Evolutionary conservation across 2,888 invertebrate genomes (phyloP), one percentile per base, ranked within the genome.

Genomic region (Rhopalosiphum nymphaeae): DNA sequence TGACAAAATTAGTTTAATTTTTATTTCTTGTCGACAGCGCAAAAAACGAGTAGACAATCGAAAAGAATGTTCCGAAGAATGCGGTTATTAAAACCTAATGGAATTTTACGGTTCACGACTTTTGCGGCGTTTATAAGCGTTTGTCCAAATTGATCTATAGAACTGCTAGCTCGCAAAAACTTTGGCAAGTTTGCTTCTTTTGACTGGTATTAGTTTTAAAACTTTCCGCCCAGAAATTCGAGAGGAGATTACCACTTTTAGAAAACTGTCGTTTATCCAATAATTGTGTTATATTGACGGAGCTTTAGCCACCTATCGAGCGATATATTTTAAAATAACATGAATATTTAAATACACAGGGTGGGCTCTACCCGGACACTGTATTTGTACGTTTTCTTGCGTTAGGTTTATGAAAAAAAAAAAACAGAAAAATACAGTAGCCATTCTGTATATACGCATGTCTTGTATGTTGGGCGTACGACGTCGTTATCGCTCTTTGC

Each of bases 231-330:
- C 42, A 42, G 91, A 91, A 78, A 91, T 91, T 78, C 91, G 91
- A 49, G 53, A 91, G 42, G 42, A 91, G 84, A 85, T 85, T 91
- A 91, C 85, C 21, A n/a, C 56, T 91, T 85, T 85, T 44, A 16
- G 56, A 91, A 85, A 91, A 91, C 91, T 91, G 85, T 91, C 91
- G 91, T 91, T 91, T 85, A 91, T 85, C 91, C 91, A 85, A 91
- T 91, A 85, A 91, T 91, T 91, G 78, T 9, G 53, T 49, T 26
- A 36, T 78, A 36, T 78, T 36, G 42, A 25, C 67, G 56, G 7
- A 10, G 91, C 85, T 56, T 84, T 84, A 85, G 53, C 84, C 42
- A 29, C 5, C 26, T 36, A 91, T 84, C 84, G 78, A 53, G 21
- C 5, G 9, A 29, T 44, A 16, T 84, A 53, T 91, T 84, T 84